These are phyloP conservation scores for Gallinago paraguaiae DNA, from an alignment of 2,113 vertebrate genomes.

Conservation along the genomic window DNA sequence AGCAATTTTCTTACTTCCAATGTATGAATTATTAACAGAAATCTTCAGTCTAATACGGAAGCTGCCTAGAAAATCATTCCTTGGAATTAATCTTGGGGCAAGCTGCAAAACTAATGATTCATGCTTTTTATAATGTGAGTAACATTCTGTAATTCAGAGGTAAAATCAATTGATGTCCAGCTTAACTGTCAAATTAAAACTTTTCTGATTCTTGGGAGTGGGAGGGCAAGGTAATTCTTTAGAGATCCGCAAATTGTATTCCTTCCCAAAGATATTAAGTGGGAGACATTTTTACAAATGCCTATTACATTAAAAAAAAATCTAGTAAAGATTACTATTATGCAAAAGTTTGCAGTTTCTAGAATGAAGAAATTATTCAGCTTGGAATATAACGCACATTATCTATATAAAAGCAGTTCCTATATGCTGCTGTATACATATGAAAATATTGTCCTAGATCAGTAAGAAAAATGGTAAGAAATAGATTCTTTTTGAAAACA, in stretches of 20 bases:
- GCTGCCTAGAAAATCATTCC: neutral
- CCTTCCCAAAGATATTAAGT: neutral
- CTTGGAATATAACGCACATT: neutral
- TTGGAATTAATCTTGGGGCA: conserved; percentile 6
- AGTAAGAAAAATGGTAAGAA: neutral
- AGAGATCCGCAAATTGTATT: neutral
- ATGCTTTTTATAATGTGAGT: neutral
- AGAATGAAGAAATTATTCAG: neutral
- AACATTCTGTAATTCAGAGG: neutral
- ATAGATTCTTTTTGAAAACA: neutral
- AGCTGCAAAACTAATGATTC: neutral
- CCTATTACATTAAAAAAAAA: neutral
- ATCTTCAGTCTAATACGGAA: neutral
- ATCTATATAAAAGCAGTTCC: neutral
- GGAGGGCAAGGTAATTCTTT: neutral
- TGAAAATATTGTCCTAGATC: neutral
- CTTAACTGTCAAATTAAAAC: neutral
- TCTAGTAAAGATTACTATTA: neutral
- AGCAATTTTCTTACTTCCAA: conserved; percentile 6
- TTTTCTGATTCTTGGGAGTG: neutral
- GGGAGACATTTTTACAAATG: neutral
- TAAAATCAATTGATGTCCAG: conserved; percentile 9
- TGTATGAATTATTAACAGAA: conserved; percentile 26
- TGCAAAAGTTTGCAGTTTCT: neutral
- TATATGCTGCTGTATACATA: neutral